Conservation (phyloP, 2,113 vertebrate species). For the Sardina pilchardus region DNA sequence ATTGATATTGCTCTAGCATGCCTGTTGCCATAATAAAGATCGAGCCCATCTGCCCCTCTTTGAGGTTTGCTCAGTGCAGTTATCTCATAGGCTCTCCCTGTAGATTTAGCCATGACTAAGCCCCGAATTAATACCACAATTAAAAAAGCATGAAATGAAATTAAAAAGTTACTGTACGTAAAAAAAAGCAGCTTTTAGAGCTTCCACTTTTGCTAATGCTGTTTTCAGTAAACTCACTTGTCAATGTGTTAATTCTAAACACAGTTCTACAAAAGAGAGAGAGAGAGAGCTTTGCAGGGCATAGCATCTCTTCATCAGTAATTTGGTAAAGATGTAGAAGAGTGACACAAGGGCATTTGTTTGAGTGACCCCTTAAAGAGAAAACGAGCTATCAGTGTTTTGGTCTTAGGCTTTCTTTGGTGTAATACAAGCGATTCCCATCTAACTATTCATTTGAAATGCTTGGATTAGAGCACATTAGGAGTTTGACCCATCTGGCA, state of each 20-base stretch:
- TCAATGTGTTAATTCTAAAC: not conserved
- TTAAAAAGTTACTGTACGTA: not conserved
- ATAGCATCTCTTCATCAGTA: not conserved
- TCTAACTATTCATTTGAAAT: not conserved
- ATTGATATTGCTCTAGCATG: not conserved
- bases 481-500: slow-evolving; percentile 24
- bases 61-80: not conserved
- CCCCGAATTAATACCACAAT: not conserved
- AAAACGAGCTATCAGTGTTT: not conserved
- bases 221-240: not conserved
- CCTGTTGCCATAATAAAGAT: not conserved
- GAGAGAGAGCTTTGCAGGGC: not conserved
- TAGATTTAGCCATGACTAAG: not conserved
- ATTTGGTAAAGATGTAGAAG: not conserved
- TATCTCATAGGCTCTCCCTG: slow-evolving; percentile 2
- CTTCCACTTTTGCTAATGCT: not conserved
- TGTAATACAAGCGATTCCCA: not conserved
- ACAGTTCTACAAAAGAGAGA: not conserved
- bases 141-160: not conserved
- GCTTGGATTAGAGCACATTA: not conserved
- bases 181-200: not conserved
- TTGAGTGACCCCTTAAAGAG: not conserved
- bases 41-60: not conserved
- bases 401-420: not conserved
- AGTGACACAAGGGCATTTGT: not conserved